A percentile compares a stretch with the other conserved stretches of the same genome.
phyloP scores from a whole-genome alignment of 1,140 invertebrate species.

The Dufourea novaeangliae region DNA sequence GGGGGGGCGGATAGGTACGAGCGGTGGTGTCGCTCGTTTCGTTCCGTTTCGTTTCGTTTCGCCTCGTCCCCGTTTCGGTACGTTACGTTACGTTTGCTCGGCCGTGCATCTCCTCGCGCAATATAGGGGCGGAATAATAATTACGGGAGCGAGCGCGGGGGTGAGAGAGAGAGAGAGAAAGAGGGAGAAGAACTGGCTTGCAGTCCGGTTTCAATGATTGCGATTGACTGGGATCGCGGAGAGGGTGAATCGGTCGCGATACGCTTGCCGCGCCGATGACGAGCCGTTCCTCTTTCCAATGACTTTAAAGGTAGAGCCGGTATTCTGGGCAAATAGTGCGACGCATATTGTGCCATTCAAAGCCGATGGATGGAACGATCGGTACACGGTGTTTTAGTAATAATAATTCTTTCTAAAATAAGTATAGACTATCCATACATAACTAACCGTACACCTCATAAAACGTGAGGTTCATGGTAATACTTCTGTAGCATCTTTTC shows the following conservation, averaged over 20 bases:
- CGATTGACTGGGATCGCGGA: slow-evolving; percentile 17
- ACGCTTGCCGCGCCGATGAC: slow-evolving; percentile 16
- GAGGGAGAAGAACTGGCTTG: neutral
- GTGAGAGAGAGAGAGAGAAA: neutral
- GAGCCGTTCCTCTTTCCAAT: neutral
- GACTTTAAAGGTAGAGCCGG: slow-evolving; percentile 19
- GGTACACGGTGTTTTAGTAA: too few species aligned
- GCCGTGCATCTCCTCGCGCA: slow-evolving; percentile 77
- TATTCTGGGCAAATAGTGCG: neutral
- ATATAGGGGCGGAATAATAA: slow-evolving; percentile 80
- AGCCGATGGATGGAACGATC: too few species aligned
- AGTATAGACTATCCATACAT: too few species aligned
- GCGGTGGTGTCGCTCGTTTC: slow-evolving; percentile 71
- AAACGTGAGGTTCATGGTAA: too few species aligned
- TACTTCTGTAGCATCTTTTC: too few species aligned
- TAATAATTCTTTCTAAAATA: too few species aligned
- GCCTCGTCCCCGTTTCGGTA: slow-evolving; percentile 77
- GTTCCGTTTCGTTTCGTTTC: slow-evolving; percentile 76
- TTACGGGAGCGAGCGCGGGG: slow-evolving; percentile 63
- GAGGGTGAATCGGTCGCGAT: slow-evolving; percentile 5
- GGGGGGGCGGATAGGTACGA: slow-evolving; percentile 58
- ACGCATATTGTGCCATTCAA: neutral
- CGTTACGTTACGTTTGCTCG: slow-evolving; percentile 79
- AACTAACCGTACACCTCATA: too few species aligned
- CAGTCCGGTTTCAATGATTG: slow-evolving; percentile 37